Conservation (phyloP, 1,140 invertebrate species). For the Pogonognathellus flavescens region DNA sequence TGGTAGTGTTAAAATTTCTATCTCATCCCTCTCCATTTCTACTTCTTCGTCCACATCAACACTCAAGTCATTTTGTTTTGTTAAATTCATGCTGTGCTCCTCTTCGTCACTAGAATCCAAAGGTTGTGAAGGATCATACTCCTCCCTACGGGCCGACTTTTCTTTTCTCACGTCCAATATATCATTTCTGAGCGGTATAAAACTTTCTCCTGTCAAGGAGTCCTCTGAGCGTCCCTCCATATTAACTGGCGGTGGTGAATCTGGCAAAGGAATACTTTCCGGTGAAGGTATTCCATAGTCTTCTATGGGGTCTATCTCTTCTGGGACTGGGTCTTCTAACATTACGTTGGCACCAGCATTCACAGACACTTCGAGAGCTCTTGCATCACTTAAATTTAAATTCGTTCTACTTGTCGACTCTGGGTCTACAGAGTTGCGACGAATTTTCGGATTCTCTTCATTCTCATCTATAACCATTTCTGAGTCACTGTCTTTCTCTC, state of each 20-base stretch:
- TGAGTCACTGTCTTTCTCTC: conserved; percentile 65
- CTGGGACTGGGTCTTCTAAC: not conserved
- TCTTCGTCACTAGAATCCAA: conserved; percentile 65
- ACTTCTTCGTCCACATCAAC: not conserved
- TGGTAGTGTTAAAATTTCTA: not conserved
- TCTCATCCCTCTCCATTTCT: not conserved
- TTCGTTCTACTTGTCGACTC: not conserved
- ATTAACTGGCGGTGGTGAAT: conserved; percentile 60
- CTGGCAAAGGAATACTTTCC: conserved; percentile 61
- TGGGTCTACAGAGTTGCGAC: not conserved
- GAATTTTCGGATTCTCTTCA: conserved; percentile 56
- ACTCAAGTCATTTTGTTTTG: not conserved
- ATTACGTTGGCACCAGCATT: not conserved
- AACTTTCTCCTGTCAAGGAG: not conserved
- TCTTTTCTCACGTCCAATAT: not conserved
- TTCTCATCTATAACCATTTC: conserved; percentile 68
- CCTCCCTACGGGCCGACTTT: conserved; percentile 24
- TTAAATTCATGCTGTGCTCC: conserved; percentile 55
- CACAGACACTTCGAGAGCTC: not conserved
- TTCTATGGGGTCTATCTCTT: not conserved
- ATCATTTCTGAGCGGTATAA: not conserved
- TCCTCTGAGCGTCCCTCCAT: not conserved
- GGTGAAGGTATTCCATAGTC: conserved; percentile 55
- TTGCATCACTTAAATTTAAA: not conserved
- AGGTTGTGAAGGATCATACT: conserved; percentile 66